Evolutionary conservation across 2,888 invertebrate species (phyloP), one percentile per base, ranked within the genome.

Genomic region (Rhodophaea formosa): DNA sequence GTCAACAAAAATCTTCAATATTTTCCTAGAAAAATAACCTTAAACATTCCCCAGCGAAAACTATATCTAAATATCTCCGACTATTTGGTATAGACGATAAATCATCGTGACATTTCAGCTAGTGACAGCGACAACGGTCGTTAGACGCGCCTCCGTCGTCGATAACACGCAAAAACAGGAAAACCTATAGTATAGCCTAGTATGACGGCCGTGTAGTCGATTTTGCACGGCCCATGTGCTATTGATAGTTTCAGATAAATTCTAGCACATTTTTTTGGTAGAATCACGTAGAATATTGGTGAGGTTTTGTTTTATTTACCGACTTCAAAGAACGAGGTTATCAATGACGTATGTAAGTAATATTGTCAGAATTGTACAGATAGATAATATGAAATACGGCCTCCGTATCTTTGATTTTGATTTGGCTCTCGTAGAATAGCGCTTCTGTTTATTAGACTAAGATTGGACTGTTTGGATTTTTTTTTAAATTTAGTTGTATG

Each of bases 61-160:
- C 60, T 65, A 63, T 68, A 67, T 70, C 71, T 68, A 68, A 71
- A 72, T 65, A 71, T 69, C 66, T 60, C 53, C 60, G 70, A 69
- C 67, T 72, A 70, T 69, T 72, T 64, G 66, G 69, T 69, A 66
- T 62, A 67, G 72, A 69, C 74, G 69, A 87, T 86, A 84, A 86
- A 87, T 87, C 85, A 86, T 79, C 68, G 80, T 80, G 84, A 80
- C 84, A 79, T 82, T 79, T 79, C 74, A 72, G 79, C 69, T 69
- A 73, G 68, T 62, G 77, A 79, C 74, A 72, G 71, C 80, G 77
- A 79, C 82, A 76, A 74, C 75, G 77, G 73, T 82, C 84, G 82
- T 83, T 80, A 82, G 79, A 69, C 74, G 79, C 74, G 74, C 73
- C 73, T 74, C 74, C 72, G 72, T 69, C 66, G 71, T 72, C 74